Percentiles rank a stretch among this genome's conserved stretches.
phyloP scores from a whole-genome alignment of 2,113 vertebrate genomes.

The Centropristis striata region DNA sequence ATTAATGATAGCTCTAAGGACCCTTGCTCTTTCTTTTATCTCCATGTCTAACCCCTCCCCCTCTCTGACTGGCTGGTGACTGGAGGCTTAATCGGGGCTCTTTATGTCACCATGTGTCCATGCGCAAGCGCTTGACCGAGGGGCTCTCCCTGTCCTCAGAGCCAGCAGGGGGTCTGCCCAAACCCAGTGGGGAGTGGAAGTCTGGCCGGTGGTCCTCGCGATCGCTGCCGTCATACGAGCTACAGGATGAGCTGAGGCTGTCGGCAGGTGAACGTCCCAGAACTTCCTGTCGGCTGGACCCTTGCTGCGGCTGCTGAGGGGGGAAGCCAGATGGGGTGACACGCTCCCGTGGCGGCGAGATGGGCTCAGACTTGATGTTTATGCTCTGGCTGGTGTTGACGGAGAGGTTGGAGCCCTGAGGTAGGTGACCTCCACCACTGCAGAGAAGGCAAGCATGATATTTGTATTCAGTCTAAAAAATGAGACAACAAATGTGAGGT shows the following conservation, averaged over 20 bases:
- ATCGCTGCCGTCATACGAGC: constrained; percentile 97
- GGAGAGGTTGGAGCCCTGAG: constrained; percentile 97
- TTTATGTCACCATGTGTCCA: constrained; percentile 99
- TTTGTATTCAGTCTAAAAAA: constrained; percentile 32
- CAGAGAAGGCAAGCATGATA: constrained; percentile 40
- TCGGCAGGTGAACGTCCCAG: constrained; percentile 96
- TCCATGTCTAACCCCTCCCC: constrained; percentile 69
- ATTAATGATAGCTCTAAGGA: constrained; percentile 73
- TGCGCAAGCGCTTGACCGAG: constrained; percentile 97
- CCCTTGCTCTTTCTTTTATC: constrained; percentile 69
- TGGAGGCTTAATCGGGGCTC: constrained; percentile 55
- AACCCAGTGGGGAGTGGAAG: constrained; percentile 93
- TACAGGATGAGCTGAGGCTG: constrained; percentile 99
- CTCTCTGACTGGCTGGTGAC: constrained; percentile 74
- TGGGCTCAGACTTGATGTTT: constrained; percentile 98
- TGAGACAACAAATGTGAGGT: constrained; percentile 25
- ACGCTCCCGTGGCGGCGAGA: constrained; percentile 96
- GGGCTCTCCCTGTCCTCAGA: constrained; percentile 93
- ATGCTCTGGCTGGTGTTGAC: constrained; percentile 97
- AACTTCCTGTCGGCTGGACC: constrained; percentile 90
- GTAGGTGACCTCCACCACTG: constrained; percentile 95
- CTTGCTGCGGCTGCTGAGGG: constrained; percentile 85
- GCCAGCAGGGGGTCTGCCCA: constrained; percentile 89
- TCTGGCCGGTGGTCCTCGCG: constrained; percentile 94
- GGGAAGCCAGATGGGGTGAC: constrained; percentile 93